A percentile compares a stretch with the other conserved stretches of the same genome.
These are phyloP conservation scores for Homarus gammarus DNA, from an alignment of 2,888 invertebrate species.

Conservation along the genomic window DNA sequence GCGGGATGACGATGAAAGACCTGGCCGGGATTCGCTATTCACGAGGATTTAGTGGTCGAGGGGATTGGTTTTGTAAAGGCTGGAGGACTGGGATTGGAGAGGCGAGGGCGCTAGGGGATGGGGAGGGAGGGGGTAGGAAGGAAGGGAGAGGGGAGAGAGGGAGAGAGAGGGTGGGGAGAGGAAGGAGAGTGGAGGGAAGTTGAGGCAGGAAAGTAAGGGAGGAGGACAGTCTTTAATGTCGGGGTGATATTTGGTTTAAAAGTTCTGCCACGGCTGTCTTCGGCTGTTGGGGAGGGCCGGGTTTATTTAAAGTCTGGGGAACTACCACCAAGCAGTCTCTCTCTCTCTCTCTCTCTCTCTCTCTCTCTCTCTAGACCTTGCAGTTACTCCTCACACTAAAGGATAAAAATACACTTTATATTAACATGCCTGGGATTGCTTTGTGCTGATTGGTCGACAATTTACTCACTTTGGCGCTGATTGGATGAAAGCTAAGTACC, in stretches of 20 bases:
- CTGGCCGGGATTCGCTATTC: slow-evolving; percentile 50
- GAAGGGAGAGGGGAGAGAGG: neutral
- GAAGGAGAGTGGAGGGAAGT: too few relatives aligned
- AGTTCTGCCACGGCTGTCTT: slow-evolving; percentile 30
- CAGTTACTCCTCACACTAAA: too few relatives aligned
- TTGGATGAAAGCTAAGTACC: too few relatives aligned
- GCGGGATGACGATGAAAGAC: slow-evolving; percentile 48
- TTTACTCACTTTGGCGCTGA: too few relatives aligned
- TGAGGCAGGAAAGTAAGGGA: neutral
- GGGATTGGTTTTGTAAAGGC: slow-evolving; percentile 39
- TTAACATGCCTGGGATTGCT: too few relatives aligned
- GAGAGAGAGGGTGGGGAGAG: neutral
- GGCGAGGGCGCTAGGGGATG: too few relatives aligned
- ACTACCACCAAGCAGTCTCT: too few relatives aligned
- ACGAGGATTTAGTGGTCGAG: slow-evolving; percentile 44
- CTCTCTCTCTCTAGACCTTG: neutral
- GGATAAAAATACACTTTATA: too few relatives aligned
- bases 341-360: slow-evolving; percentile 34
- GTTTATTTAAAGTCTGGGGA: neutral
- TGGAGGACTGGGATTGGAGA: slow-evolving; percentile 1
- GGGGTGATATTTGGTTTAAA: slow-evolving; percentile 19
- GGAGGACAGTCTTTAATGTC: slow-evolving; percentile 29
- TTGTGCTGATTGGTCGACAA: too few relatives aligned
- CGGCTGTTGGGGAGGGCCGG: neutral
- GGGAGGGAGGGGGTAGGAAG: neutral